Conservation (phyloP, 2,888 invertebrate genomes). For the Ecdyonurus torrentis region DNA sequence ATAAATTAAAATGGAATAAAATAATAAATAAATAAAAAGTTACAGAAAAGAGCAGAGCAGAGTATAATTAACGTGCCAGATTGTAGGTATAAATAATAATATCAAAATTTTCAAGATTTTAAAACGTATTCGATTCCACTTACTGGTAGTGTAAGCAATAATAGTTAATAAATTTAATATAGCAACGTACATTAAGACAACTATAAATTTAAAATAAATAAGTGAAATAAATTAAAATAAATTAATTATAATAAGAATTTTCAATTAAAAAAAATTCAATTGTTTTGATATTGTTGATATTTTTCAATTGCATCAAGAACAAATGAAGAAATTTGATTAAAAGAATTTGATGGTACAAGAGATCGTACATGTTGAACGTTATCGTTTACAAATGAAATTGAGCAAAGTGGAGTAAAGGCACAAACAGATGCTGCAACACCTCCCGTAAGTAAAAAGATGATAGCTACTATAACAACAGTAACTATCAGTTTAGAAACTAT, state of each 20-base stretch:
- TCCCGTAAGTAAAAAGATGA: constrained; percentile 31
- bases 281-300: constrained; percentile 31
- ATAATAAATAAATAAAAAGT: background rate
- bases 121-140: no score
- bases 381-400: constrained; percentile 30
- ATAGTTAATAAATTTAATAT: no score
- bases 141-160: no score
- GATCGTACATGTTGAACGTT: constrained; percentile 29
- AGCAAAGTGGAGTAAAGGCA: constrained; percentile 42
- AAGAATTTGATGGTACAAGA: constrained; percentile 37
- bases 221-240: background rate
- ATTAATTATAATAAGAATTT: no score
- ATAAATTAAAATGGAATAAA: background rate
- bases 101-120: no score
- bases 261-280: no score
- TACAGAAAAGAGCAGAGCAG: no score
- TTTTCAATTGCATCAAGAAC: constrained; percentile 44
- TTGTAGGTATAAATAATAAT: no score
- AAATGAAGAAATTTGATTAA: constrained; percentile 38
- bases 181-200: no score
- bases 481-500: background rate
- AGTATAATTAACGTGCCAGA: no score
- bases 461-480: background rate
- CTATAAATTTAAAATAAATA: background rate
- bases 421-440: constrained; percentile 39